Evolutionary conservation across 2,888 invertebrate genomes (phyloP), one percentile per base, ranked within the genome.

Genomic region (Caenorhabditis sp.): DNA sequence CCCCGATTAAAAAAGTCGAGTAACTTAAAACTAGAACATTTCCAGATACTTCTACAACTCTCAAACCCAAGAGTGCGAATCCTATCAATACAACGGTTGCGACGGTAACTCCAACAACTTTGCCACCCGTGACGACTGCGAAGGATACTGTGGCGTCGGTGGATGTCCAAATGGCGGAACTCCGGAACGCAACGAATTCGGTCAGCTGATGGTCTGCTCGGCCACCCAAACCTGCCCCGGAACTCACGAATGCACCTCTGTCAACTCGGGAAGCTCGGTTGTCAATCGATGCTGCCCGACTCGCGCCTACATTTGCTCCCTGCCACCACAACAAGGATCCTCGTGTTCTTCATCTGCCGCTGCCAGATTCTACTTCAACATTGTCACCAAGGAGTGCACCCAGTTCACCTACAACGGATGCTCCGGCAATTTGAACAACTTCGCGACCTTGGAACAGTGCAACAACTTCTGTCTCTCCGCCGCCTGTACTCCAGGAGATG

Each of bases 31-130:
- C n/a, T n/a, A n/a, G n/a, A n/a, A n/a, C n/a, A n/a, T n/a, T n/a
- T n/a, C n/a, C n/a, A n/a, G 80, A 77, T 89, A 89, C 77, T 89
- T 83, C 85, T 90, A 90, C 85, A 90, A 90, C 80, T 85, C 89
- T 6, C 89, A 90, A 51, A 88, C 90, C 0, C 90, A 90, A 68
- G 85, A 88, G 50, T 87, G 87, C 80, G 88, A 88, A 55, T 83
- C 83, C 44, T 88, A 67, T 77, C 87, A 89, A 67, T 92, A 92
- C 84, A 88, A 89, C 62, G 91, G 91, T 20, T 91, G 90, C 62
- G 90, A 90, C 76, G 90, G 90, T 20, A 91, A 91, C 84, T 85
- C 88, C 28, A 91, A 91, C 84, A 91, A 90, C 82, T 91, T 92
- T 69, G 88, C 90, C 28, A 88, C 86, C 13, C 83, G 89, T 8